Evolutionary conservation across 2,888 invertebrate genomes (phyloP).

Genomic region (Calameuta filiformis): DNA sequence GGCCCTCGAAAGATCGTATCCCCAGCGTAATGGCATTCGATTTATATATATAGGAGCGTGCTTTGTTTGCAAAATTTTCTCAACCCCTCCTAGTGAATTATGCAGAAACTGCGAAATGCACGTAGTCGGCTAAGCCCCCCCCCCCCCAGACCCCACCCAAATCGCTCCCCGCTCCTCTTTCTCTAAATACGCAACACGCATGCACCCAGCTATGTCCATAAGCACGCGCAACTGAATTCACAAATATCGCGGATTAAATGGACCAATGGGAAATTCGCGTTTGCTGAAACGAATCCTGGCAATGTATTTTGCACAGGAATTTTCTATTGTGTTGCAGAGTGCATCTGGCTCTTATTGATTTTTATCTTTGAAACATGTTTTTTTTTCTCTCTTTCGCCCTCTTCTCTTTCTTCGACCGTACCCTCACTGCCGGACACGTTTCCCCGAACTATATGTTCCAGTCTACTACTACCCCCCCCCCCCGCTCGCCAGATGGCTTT

Average conservation of each 20-base stretch:
- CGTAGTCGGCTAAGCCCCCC: not conserved
- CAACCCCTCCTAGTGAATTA: not conserved
- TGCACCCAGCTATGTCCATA: not conserved
- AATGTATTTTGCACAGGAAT: not conserved
- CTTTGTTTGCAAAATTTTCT: not conserved
- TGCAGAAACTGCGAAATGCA: not conserved
- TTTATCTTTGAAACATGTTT: conserved; percentile 41
- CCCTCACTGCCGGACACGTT: not conserved
- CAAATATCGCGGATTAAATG: not conserved
- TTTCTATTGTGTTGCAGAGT: not conserved
- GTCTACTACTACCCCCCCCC: not conserved
- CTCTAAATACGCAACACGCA: not conserved
- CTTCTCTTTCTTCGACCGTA: not conserved
- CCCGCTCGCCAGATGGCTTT: not conserved
- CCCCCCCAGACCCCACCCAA: not conserved
- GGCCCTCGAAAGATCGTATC: conserved; percentile 18
- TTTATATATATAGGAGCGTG: not conserved
- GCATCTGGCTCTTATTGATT: conserved; percentile 37
- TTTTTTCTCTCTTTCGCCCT: conserved; percentile 8
- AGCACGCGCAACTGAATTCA: not conserved
- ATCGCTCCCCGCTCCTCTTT: not conserved
- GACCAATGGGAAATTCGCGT: not conserved
- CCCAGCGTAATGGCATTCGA: not conserved
- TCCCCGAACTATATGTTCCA: not conserved
- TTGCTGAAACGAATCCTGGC: not conserved